phyloP scores from a whole-genome alignment of 2,113 vertebrate genomes.

The Syrrhaptes paradoxus region DNA sequence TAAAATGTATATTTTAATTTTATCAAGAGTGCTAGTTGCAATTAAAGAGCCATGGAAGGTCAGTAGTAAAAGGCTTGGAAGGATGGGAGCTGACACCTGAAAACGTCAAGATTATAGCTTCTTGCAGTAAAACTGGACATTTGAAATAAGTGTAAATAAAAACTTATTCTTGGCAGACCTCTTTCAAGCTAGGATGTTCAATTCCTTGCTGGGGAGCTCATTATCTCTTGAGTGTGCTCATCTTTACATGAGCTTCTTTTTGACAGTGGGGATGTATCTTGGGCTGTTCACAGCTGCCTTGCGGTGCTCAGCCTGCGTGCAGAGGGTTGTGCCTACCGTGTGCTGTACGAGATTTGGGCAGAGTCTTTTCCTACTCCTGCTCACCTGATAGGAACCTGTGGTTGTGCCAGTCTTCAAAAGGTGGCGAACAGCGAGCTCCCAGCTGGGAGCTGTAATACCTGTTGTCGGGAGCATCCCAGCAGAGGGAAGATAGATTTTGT shows the following conservation, averaged over 20 bases:
- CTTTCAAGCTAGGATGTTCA: not conserved
- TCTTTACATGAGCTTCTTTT: not conserved
- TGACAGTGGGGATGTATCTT: not conserved
- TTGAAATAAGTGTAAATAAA: conserved; percentile 39
- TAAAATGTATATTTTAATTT: conserved; percentile 50
- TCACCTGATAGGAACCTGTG: conserved; percentile 9
- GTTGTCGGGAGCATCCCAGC: not conserved
- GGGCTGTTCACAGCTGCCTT: not conserved
- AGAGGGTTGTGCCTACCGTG: not conserved
- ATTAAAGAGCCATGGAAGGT: conserved; percentile 41
- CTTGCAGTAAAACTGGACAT: not conserved
- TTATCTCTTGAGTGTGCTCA: conserved; percentile 44
- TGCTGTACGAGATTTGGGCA: not conserved
- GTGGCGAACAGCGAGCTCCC: not conserved
- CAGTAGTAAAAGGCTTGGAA: not conserved
- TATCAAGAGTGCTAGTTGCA: not conserved
- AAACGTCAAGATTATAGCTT: not conserved
- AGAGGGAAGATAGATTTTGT: conserved; percentile 18
- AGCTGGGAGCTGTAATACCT: conserved; percentile 9
- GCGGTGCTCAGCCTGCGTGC: not conserved
- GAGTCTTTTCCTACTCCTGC: not conserved
- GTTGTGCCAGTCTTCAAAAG: not conserved
- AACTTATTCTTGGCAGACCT: not conserved
- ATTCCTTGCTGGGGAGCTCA: conserved; percentile 21
- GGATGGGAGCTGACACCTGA: not conserved